Percentiles rank a stretch among this genome's conserved stretches.
phyloP scores from a whole-genome alignment of 2,113 vertebrate species.

The Seriola rivoliana region DNA sequence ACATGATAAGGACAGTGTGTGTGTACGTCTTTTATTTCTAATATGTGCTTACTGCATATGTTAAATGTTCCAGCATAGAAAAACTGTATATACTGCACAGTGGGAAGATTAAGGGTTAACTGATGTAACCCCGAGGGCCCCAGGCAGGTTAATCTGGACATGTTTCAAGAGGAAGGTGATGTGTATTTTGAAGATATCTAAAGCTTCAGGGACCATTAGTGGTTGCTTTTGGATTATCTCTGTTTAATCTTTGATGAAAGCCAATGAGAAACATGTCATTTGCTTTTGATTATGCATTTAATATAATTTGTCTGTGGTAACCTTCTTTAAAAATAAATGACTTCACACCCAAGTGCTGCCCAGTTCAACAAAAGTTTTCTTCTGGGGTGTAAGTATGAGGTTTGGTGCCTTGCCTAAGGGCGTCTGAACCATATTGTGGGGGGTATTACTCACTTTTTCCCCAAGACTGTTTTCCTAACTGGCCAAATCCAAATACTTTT shows the following conservation, averaged over 20 bases:
- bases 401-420: background rate
- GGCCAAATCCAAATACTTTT: background rate
- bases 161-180: background rate
- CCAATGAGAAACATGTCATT: constrained; percentile 15
- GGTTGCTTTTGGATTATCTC: background rate
- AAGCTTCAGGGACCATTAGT: background rate
- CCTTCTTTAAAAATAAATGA: constrained; percentile 45
- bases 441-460: constrained; percentile 15
- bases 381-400: background rate
- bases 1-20: background rate
- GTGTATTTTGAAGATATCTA: background rate
- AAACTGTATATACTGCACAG: background rate
- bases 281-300: constrained; percentile 5
- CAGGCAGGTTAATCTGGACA: background rate
- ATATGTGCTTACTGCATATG: background rate
- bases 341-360: constrained; percentile 22
- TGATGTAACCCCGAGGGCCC: background rate
- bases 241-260: background rate
- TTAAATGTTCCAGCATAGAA: too few relatives aligned
- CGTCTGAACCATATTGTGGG: background rate
- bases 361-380: constrained; percentile 4
- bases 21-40: background rate
- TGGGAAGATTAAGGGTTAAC: background rate
- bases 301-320: constrained; percentile 40
- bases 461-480: constrained; percentile 1